These are phyloP conservation scores for Tinea trinotella DNA, from an alignment of 2,888 invertebrate species.

Conservation along the genomic window DNA sequence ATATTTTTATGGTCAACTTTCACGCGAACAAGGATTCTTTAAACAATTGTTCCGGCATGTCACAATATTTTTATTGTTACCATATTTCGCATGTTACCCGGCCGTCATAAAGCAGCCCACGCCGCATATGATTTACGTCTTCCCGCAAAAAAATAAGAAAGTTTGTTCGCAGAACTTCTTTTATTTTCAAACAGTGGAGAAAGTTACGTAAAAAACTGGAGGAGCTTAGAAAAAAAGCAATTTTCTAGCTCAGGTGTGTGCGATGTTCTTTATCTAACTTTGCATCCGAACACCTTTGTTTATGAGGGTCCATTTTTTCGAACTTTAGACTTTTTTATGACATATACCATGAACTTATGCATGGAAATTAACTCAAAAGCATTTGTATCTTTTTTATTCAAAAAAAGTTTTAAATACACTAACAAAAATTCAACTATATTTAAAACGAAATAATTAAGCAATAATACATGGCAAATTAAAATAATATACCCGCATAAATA, in stretches of 20 bases:
- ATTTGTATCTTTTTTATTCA: neutral
- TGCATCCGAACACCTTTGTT: constrained; percentile 70
- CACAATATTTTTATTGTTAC: constrained; percentile 63
- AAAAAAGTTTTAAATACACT: neutral
- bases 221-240: constrained; percentile 72
- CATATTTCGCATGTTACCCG: constrained; percentile 48
- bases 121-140: constrained; percentile 57
- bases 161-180: constrained; percentile 65
- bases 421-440: neutral
- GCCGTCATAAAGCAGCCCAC: constrained; percentile 40
- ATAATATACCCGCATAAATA: too few relatives aligned
- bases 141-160: constrained; percentile 52
- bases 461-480: too few relatives aligned
- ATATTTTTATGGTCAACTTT: constrained; percentile 26
- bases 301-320: constrained; percentile 66
- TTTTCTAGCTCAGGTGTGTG: constrained; percentile 73
- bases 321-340: constrained; percentile 70
- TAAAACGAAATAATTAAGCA: too few relatives aligned
- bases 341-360: constrained; percentile 47
- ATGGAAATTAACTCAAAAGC: neutral
- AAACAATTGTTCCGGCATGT: constrained; percentile 46
- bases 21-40: constrained; percentile 34
- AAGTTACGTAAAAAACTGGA: constrained; percentile 70
- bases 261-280: constrained; percentile 73
- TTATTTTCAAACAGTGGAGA: constrained; percentile 53